phyloP scores from a whole-genome alignment of 2,888 invertebrate genomes.

The Phaedon cochleariae region DNA sequence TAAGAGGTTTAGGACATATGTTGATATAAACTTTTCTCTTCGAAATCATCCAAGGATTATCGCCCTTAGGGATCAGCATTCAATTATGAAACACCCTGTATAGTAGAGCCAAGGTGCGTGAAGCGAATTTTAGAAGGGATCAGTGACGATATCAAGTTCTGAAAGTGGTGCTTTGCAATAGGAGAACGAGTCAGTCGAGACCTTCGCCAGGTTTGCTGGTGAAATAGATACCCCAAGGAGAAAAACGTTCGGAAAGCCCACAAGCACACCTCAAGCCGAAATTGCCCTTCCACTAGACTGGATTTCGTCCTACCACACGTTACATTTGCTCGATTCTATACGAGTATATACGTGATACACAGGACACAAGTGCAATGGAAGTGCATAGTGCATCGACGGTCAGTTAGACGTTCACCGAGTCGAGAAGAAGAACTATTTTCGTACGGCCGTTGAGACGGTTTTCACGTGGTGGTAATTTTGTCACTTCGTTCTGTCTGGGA shows the following conservation, averaged over 20 bases:
- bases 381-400: constrained; percentile 32
- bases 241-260: constrained; percentile 1
- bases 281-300: constrained; percentile 10
- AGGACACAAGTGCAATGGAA: constrained; percentile 18
- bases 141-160: too few species aligned
- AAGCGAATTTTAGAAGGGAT: too few species aligned
- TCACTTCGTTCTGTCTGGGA: constrained; percentile 13
- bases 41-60: too few species aligned
- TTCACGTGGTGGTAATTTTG: constrained; percentile 5
- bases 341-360: not conserved
- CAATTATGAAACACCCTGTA: too few species aligned
- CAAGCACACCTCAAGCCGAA: not conserved
- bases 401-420: constrained; percentile 19
- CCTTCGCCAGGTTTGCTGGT: not conserved
- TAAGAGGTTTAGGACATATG: too few species aligned
- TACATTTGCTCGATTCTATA: constrained; percentile 1
- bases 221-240: not conserved
- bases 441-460: constrained; percentile 5
- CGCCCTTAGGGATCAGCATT: too few species aligned
- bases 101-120: too few species aligned
- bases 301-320: constrained; percentile 12
- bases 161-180: too few species aligned
- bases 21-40: too few species aligned
- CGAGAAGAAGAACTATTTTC: constrained; percentile 18
- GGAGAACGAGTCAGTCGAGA: not conserved